Percentiles rank a stretch among this genome's conserved stretches.
Evolutionary conservation across 2,888 invertebrate genomes (phyloP).

Genomic region (Lepidocyrtoides sp.): DNA sequence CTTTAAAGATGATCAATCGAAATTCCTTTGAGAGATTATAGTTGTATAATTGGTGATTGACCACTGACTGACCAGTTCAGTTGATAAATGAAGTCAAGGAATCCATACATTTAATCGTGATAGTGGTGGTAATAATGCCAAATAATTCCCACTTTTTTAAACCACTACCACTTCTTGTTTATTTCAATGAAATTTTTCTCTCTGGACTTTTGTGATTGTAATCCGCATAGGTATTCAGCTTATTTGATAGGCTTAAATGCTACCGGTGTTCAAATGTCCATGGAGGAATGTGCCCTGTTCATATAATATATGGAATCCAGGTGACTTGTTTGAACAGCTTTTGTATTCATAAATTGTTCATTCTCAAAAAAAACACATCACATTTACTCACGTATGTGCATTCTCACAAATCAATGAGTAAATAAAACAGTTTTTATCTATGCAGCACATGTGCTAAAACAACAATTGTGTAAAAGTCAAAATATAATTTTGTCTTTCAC

Average conservation of each 20-base stretch:
- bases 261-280: constrained; percentile 59
- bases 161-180: neutral
- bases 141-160: constrained; percentile 30
- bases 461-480: too few relatives aligned
- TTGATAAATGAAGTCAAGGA: neutral
- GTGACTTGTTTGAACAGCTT: too few relatives aligned
- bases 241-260: constrained; percentile 31
- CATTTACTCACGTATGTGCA: too few relatives aligned
- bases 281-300: neutral
- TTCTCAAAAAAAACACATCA: too few relatives aligned
- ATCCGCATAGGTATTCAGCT: constrained; percentile 51
- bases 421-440: too few relatives aligned
- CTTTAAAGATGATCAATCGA: constrained; percentile 15
- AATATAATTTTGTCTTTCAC: neutral
- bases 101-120: constrained; percentile 8
- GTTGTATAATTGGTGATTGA: neutral
- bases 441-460: neutral
- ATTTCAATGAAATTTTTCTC: constrained; percentile 15
- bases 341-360: too few relatives aligned
- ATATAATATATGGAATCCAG: too few relatives aligned
- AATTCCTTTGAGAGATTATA: constrained; percentile 55
- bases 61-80: constrained; percentile 7
- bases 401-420: too few relatives aligned
- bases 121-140: neutral
- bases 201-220: constrained; percentile 18